Evolutionary conservation across 2,113 vertebrate species (phyloP), one percentile per base, ranked within the genome.

Genomic region (Nettapus auritus): DNA sequence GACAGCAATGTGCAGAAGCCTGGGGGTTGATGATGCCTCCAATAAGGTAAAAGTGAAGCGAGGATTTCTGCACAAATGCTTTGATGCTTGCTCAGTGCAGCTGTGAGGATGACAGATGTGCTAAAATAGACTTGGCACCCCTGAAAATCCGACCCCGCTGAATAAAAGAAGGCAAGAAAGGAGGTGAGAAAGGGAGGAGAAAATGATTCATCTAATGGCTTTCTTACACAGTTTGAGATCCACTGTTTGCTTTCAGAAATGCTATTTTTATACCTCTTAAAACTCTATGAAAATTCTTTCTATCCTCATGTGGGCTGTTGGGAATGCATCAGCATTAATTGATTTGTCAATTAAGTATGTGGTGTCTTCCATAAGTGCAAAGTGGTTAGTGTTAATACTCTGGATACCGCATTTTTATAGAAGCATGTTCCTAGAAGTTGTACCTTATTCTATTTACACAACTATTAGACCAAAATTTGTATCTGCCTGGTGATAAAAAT

Each of bases 271-370:
- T 63, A 40, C 40, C 25, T 83, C 73, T 86, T 88, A 74, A 88
- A 92, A 90, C 38, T 50, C n/a, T 50, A 52, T 4, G 34, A 91
- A 93, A 83, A 78, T 28, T 29, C 53, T 69, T 89, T 77, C 42
- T 86, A 0, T 40, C 20, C 67, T 81, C 60, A n/a, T 56, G 56
- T 81, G 86, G 19, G 18, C 68, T 90, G 73, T 25, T 93, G 68
- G 29, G 93, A 91, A 93, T 67, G 55, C n/a, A 86, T 74, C 56
- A 86, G 53, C 23, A 40, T 78, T 83, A 86, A 67, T 63, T 93
- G 1, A 6, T 87, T 91, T 82, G 33, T 71, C 85, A 93, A 40
- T 83, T 88, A 96, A 90, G 11, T 53, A 81, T 40, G 33, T 17
- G 71, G 26, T 36, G 44, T 68, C 9, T 86, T 86, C 60, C 38